Conservation (phyloP, 2,113 vertebrate genomes). For the Zosterops japonicus region DNA sequence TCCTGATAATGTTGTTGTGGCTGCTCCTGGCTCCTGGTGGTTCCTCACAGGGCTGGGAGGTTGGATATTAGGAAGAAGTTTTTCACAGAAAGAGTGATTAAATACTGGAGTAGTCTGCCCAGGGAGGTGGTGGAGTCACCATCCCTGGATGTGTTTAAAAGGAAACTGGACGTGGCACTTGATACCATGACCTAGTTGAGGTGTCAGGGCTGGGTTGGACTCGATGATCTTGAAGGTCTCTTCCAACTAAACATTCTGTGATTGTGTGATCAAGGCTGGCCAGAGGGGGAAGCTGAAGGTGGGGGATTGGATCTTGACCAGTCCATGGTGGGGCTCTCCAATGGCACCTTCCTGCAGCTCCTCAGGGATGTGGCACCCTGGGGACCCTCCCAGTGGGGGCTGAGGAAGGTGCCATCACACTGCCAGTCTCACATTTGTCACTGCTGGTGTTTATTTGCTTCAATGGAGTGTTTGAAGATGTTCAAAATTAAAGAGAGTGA, state of each 20-base stretch:
- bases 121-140: no score
- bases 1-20: neutral
- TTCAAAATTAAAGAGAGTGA: neutral
- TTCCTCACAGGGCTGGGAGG: conserved; percentile 93
- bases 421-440: neutral
- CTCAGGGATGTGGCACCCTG: conserved; percentile 85
- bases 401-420: conserved; percentile 64
- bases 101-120: neutral
- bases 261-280: conserved; percentile 85
- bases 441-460: neutral
- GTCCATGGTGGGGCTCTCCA: conserved; percentile 74
- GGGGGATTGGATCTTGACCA: conserved; percentile 81
- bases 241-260: no score
- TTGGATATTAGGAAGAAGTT: no score
- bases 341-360: conserved; percentile 90
- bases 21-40: conserved; percentile 73
- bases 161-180: no score
- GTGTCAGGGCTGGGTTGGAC: no score
- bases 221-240: no score
- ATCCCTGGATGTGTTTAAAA: no score
- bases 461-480: neutral
- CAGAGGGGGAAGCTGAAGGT: conserved; percentile 88
- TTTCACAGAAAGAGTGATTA: no score
- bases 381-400: conserved; percentile 89
- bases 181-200: no score